phyloP scores from a whole-genome alignment of 2,113 vertebrate genomes.

The Oreochromis aureus region DNA sequence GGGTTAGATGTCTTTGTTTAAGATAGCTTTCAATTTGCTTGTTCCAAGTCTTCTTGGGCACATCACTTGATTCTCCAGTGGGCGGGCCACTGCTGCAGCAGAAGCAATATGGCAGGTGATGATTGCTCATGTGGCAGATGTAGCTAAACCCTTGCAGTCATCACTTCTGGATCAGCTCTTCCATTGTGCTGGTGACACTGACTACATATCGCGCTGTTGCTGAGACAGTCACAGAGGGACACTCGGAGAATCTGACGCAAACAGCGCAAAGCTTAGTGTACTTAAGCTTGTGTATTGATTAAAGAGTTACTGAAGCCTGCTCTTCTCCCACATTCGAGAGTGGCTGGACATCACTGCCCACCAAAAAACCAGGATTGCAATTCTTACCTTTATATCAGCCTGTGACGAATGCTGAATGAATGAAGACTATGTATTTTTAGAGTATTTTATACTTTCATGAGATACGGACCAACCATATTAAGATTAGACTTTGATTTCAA shows the following conservation, averaged over 20 bases:
- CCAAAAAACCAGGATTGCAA: rapidly evolving
- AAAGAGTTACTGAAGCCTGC: neutral
- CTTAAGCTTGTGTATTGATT: neutral
- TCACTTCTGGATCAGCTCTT: neutral
- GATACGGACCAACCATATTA: neutral
- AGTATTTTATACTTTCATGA: neutral
- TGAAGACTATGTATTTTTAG: neutral
- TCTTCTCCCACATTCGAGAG: neutral
- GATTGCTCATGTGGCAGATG: neutral
- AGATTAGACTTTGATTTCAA: too few relatives aligned
- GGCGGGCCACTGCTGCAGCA: neutral
- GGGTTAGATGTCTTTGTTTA: neutral
- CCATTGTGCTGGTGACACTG: neutral
- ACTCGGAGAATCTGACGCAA: neutral
- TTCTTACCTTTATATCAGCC: neutral
- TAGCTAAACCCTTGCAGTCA: neutral
- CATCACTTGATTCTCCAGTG: neutral
- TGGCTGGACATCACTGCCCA: neutral
- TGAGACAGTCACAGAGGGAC: neutral
- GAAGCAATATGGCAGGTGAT: neutral
- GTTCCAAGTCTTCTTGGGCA: neutral
- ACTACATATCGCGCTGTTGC: neutral
- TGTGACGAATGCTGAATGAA: rapidly evolving
- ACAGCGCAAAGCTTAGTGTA: neutral
- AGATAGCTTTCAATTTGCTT: neutral